Percentiles rank a stretch among this genome's conserved stretches.
Evolutionary conservation across 2,113 vertebrate genomes (phyloP).

Genomic region (Phoenicopterus ruber): DNA sequence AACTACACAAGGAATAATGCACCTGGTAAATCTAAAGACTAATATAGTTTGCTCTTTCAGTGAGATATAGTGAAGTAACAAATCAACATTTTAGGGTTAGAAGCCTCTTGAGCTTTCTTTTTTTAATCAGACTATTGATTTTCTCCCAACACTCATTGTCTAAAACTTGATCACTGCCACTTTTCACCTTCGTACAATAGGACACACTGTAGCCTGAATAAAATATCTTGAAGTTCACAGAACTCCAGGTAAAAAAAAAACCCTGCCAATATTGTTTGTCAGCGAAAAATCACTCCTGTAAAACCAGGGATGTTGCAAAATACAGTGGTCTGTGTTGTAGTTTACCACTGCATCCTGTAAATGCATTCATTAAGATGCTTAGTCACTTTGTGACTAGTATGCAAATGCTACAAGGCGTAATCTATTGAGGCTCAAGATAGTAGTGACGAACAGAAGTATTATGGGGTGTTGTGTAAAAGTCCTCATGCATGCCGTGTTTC

Average conservation of each 20-base stretch:
- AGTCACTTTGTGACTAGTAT: background rate
- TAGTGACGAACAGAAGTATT: background rate
- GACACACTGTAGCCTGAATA: background rate
- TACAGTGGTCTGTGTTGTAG: background rate
- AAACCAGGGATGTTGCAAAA: background rate
- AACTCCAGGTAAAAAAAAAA: background rate
- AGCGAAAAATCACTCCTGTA: background rate
- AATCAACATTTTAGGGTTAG: slow-evolving; percentile 74
- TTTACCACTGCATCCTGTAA: background rate
- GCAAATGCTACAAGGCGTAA: background rate
- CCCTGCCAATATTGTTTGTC: background rate
- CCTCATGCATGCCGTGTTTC: background rate
- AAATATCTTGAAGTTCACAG: background rate
- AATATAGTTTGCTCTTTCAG: slow-evolving; percentile 47
- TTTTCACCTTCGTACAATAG: slow-evolving; percentile 22
- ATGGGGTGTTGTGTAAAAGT: background rate
- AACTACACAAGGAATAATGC: slow-evolving; percentile 24
- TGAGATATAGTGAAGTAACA: slow-evolving; percentile 63
- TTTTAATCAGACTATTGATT: slow-evolving; percentile 74
- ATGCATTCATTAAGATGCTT: background rate
- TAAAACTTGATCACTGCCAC: slow-evolving; percentile 51
- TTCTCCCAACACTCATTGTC: slow-evolving; percentile 47
- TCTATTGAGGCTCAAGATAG: background rate
- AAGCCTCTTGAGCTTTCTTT: slow-evolving; percentile 67
- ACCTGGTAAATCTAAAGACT: slow-evolving; percentile 56